Conservation (phyloP, 2,888 invertebrate species). For the Luffia ferchaultella region DNA sequence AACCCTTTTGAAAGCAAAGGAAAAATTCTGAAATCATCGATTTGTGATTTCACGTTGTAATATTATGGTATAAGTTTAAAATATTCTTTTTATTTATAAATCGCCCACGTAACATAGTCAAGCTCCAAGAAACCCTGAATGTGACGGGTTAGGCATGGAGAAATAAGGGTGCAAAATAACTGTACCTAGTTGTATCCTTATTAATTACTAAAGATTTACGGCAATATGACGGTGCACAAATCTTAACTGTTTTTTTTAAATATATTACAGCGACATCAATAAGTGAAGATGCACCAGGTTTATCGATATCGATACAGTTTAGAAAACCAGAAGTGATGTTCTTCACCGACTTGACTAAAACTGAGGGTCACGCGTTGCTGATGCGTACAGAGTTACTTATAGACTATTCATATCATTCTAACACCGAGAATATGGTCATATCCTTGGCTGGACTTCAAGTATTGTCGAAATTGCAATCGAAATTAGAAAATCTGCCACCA, state of each 20-base stretch:
- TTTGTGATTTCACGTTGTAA: no score
- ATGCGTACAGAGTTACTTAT: conserved; percentile 74
- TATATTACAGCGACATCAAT: conserved; percentile 48
- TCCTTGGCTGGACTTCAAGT: conserved; percentile 44
- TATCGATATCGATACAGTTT: conserved; percentile 76
- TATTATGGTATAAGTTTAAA: no score
- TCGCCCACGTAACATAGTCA: no score
- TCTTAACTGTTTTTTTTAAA: neutral
- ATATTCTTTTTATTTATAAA: no score
- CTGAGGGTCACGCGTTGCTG: conserved; percentile 70
- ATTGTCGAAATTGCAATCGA: conserved; percentile 68
- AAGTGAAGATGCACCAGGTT: conserved; percentile 56
- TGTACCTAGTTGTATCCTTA: no score
- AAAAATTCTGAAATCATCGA: no score
- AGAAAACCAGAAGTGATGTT: conserved; percentile 82
- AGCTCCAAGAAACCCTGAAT: no score
- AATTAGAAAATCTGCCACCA: conserved; percentile 57
- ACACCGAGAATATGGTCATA: conserved; percentile 68
- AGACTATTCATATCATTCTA: conserved; percentile 74
- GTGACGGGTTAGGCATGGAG: no score
- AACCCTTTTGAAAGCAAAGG: no score
- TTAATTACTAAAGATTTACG: no score
- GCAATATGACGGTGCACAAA: no score
- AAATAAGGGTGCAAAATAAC: no score
- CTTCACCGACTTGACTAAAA: conserved; percentile 71